Evolutionary conservation across 2,113 vertebrate genomes (phyloP), one percentile per base, ranked within the genome.

Genomic region (Neotoma lepida): DNA sequence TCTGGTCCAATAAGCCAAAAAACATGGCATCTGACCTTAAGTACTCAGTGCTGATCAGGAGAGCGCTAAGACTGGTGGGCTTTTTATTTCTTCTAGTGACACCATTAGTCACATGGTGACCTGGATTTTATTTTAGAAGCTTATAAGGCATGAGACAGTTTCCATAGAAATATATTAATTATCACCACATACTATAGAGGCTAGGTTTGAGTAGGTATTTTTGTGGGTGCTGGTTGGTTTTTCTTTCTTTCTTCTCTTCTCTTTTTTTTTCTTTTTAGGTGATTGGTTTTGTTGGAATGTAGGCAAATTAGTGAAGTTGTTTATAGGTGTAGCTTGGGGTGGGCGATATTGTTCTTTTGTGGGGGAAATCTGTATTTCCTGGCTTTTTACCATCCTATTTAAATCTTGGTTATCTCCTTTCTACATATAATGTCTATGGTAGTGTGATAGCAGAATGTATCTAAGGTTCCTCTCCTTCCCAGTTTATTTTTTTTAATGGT

Each of bases 1-100:
- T 97, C 97, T 97, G 96, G 98, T 98, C 98, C 98, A 98, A 98
- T 97, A 98, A 99, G 98, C 99, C 99, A 99, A 99, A 99, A 98
- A 98, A 98, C 98, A 97, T 98, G 98, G 97, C 98, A 98, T 98
- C 98, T 96, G 97, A 97, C 98, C 96, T 96, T 94, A 96, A 97
- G 80, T 96, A 97, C 96, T 98, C 97, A 95, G 98, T 98, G 98
- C 98, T 98, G 98, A 99, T 99, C 98, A 98, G 98, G 98, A 98
- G 97, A 98, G 97, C 98, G 97, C 68, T 96, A 97, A 96, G 97
- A 98, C 96, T 97, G 89, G 87, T 97, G 96, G 88, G 95, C 46
- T 54, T 86, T 97, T 61, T n/a, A 24, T 89, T 92, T 94, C 93
- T 80, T 84, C 82, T 97, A 97, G 96, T 94, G 97, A 95, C 95